Evolutionary conservation across 2,113 vertebrate species (phyloP), one percentile per base, ranked within the genome.

Genomic region (Papio anubis): DNA sequence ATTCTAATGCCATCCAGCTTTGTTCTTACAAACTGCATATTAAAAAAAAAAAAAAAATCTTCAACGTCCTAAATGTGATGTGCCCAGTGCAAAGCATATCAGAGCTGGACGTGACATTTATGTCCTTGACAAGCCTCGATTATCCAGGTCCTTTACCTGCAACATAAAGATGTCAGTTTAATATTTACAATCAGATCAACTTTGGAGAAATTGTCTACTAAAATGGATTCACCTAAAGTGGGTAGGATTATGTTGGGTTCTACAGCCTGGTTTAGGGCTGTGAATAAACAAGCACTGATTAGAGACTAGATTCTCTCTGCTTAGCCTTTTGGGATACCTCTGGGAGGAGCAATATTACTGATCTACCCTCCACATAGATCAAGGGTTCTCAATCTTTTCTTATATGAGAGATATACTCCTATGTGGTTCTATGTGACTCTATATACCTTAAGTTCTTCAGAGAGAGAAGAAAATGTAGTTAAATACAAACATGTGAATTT

Each of bases 101-200:
- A 6, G 0, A 84, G 96, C 61, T 45, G 18, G 97, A 75, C 6
- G 38, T 97, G 61, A 79, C 64, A 83, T 97, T 99, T 99, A 99
- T 98, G 99, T 99, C 98, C 99, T 99, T 0, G 99, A 99, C 91
- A 99, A 98, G 81, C 99, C 99, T 0, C 99, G 99, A 98, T 99
- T 99, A 98, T 99, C 99, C 98, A 99, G 98, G 98, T 99, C 99
- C 98, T 99, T 99, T 97, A 99, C 99, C 99, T 99, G 88, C 43
- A 97, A 68, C 20, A 78, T 0, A 85, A 96, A 95, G 55, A 91
- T 27, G 32, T n/a, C 66, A 70, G n/a, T 76, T 96, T 95, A 92
- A 45, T 66, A 23, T 72, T n/a, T 90, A 84, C 2, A 75, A 72
- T 84, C 64, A 85, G 43, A 25, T 88, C 64, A 94, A 21, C n/a